A percentile compares a stretch with the other conserved stretches of the same genome.
These are phyloP conservation scores for Actias luna DNA, from an alignment of 2,888 invertebrate genomes.

Conservation along the genomic window DNA sequence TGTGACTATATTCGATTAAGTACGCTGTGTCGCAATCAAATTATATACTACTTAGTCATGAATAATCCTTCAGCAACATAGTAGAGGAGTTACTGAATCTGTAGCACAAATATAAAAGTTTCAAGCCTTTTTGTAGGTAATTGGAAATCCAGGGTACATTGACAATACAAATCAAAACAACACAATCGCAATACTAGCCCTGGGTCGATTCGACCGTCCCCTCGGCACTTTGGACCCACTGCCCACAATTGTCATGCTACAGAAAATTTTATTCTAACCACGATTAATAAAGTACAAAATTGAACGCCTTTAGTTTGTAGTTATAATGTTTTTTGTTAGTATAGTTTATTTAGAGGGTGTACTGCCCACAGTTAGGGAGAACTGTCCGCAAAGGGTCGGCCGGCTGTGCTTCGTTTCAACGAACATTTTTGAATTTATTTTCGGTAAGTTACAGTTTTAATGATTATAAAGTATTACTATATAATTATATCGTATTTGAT, in stretches of 20 bases:
- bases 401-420: constrained; percentile 62
- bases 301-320: constrained; percentile 31
- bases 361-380: constrained; percentile 77
- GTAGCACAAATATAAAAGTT: not conserved
- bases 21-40: too few species aligned
- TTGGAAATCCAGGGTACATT: not conserved
- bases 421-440: constrained; percentile 6
- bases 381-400: constrained; percentile 79
- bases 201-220: constrained; percentile 72
- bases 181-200: constrained; percentile 66
- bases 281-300: constrained; percentile 37
- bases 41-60: not conserved
- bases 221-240: constrained; percentile 50
- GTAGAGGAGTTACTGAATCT: not conserved
- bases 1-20: too few species aligned
- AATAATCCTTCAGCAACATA: too few species aligned
- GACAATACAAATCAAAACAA: constrained; percentile 71
- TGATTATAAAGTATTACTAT: not conserved
- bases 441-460: not conserved
- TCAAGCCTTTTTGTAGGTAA: not conserved
- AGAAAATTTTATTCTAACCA: constrained; percentile 27
- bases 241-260: constrained; percentile 50
- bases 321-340: constrained; percentile 66
- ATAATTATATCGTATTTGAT: not conserved
- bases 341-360: constrained; percentile 67